Conservation (phyloP, 2,888 invertebrate genomes). For the Ecdyonurus torrentis region DNA sequence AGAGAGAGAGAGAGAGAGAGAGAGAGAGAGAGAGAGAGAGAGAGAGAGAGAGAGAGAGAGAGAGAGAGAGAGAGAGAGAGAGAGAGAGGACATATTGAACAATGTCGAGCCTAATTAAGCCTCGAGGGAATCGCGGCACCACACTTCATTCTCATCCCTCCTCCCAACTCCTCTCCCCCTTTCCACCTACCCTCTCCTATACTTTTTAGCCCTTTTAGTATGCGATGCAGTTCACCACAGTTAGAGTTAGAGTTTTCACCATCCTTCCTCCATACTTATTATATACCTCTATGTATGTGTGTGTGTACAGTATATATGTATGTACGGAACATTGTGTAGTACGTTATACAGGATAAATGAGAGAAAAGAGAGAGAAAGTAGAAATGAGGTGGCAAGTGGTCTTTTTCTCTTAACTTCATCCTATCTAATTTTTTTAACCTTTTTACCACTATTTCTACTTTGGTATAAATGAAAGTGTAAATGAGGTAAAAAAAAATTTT, state of each 20-base stretch:
- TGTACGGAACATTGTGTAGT: no score
- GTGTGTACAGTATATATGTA: no score
- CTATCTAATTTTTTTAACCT: not conserved
- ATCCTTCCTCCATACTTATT: not conserved
- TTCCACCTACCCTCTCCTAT: not conserved
- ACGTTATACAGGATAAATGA: no score
- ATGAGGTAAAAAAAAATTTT: no score
- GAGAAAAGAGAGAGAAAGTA: not conserved
- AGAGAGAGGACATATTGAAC: not conserved
- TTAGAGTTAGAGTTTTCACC: not conserved
- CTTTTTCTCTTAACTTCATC: not conserved
- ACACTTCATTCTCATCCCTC: not conserved
- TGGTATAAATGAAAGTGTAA: no score
- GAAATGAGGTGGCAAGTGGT: not conserved
- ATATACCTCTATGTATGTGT: no score
- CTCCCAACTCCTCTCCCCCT: no score
- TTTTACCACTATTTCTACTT: no score
- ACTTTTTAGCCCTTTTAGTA: not conserved
- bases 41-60: not conserved
- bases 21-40: no score
- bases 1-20: no score
- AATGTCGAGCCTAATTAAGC: constrained; percentile 3
- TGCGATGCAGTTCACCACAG: not conserved
- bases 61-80: not conserved
- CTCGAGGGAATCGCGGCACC: not conserved